Conservation (phyloP, 2,113 vertebrate genomes). For the Butorides virescens region DNA sequence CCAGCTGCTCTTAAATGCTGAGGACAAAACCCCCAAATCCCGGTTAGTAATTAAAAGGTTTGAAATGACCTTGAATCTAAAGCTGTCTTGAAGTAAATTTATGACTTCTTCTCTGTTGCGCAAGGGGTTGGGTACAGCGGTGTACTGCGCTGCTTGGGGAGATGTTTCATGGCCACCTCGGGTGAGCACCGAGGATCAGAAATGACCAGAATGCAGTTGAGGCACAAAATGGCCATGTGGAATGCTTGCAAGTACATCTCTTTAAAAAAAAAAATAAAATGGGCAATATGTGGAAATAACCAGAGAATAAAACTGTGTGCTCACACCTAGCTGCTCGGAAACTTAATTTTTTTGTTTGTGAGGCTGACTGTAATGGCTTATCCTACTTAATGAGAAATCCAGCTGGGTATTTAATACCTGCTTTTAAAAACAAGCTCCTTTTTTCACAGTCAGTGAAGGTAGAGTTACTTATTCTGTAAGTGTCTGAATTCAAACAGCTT, state of each 20-base stretch:
- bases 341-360: neutral
- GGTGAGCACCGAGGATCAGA: neutral
- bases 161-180: neutral
- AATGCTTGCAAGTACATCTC: neutral
- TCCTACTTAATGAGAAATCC: neutral
- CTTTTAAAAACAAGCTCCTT: neutral
- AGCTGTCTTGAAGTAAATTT: conserved; percentile 37
- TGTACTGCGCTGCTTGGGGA: neutral
- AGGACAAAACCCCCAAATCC: neutral
- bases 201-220: neutral
- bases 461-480: neutral
- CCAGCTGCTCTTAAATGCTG: conserved; percentile 6
- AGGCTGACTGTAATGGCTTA: neutral
- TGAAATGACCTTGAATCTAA: conserved; percentile 62
- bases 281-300: neutral
- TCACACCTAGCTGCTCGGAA: neutral
- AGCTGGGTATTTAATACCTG: neutral
- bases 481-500: neutral
- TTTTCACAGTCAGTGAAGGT: neutral
- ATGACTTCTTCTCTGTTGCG: neutral
- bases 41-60: conserved; percentile 53
- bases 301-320: neutral
- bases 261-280: neutral
- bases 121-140: neutral
- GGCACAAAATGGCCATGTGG: neutral